Conservation (phyloP, 1,140 invertebrate species). For the Sminthurides bifidus region DNA sequence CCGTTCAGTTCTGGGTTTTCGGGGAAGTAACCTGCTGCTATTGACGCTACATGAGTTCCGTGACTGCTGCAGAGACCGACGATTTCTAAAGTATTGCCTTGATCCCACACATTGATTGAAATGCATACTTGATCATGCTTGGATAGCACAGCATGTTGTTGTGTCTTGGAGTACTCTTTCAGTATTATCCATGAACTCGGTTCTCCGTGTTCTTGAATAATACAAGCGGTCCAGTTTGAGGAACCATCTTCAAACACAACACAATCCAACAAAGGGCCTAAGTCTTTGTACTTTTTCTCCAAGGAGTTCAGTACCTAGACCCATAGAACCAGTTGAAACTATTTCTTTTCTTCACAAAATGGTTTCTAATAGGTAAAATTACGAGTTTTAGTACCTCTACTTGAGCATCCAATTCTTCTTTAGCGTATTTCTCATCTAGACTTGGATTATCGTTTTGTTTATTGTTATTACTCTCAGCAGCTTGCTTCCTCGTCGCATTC, state of each 20-base stretch:
- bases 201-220: conserved; percentile 58
- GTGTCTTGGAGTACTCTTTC: conserved; percentile 71
- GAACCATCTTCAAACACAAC: conserved; percentile 76
- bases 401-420: conserved; percentile 78
- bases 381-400: conserved; percentile 68
- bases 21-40: conserved; percentile 61
- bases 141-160: conserved; percentile 65
- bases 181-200: conserved; percentile 60
- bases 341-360: no score
- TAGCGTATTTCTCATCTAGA: conserved; percentile 54
- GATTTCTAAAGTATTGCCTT: conserved; percentile 84
- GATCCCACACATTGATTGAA: conserved; percentile 83
- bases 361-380: no score
- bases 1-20: conserved; percentile 83
- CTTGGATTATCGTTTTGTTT: not conserved
- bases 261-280: conserved; percentile 84
- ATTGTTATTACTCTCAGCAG: conserved; percentile 1
- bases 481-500: conserved; percentile 6
- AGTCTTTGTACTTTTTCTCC: conserved; percentile 80
- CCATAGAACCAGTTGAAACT: conserved; percentile 32
- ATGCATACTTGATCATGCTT: conserved; percentile 69
- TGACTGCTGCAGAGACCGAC: conserved; percentile 75
- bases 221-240: conserved; percentile 55
- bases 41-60: conserved; percentile 84
- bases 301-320: conserved; percentile 33